Conservation (phyloP, 2,113 vertebrate species). For the Hymenochirus boettgeri region DNA sequence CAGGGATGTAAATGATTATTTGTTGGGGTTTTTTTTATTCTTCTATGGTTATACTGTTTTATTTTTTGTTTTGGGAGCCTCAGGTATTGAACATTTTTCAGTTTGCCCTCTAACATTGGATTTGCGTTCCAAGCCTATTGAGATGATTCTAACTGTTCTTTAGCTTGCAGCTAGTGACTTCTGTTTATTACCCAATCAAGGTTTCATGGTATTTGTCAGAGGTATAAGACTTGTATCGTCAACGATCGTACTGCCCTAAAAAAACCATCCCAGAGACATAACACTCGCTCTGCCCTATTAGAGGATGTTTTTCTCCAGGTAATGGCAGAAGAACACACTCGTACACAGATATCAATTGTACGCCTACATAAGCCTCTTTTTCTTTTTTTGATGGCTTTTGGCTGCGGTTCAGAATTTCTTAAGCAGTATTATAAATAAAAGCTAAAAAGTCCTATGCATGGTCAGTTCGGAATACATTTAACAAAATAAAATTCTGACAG, state of each 20-base stretch:
- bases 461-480: neutral
- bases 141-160: slow-evolving; percentile 24
- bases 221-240: slow-evolving; percentile 14
- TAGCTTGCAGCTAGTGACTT: slow-evolving; percentile 6
- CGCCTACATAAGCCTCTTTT: neutral
- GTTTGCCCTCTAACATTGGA: slow-evolving; percentile 1
- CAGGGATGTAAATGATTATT: slow-evolving; percentile 5
- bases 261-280: slow-evolving; percentile 12
- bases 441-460: slow-evolving; percentile 10
- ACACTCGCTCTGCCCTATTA: slow-evolving; percentile 28
- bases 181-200: slow-evolving; percentile 32
- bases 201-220: slow-evolving; percentile 22
- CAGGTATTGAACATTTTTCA: slow-evolving; percentile 20
- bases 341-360: slow-evolving; percentile 4
- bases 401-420: slow-evolving; percentile 22
- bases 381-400: slow-evolving; percentile 19
- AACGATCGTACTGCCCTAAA: slow-evolving; percentile 4
- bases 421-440: slow-evolving; percentile 13
- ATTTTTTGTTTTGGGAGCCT: neutral
- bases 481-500: neutral
- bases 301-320: slow-evolving; percentile 38
- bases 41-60: slow-evolving; percentile 15
- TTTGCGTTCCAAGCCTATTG: neutral
- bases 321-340: slow-evolving; percentile 10
- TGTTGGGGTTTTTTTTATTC: slow-evolving; percentile 26